Conservation (phyloP, 1,140 invertebrate genomes). For the Himalopsyche phryganea region DNA sequence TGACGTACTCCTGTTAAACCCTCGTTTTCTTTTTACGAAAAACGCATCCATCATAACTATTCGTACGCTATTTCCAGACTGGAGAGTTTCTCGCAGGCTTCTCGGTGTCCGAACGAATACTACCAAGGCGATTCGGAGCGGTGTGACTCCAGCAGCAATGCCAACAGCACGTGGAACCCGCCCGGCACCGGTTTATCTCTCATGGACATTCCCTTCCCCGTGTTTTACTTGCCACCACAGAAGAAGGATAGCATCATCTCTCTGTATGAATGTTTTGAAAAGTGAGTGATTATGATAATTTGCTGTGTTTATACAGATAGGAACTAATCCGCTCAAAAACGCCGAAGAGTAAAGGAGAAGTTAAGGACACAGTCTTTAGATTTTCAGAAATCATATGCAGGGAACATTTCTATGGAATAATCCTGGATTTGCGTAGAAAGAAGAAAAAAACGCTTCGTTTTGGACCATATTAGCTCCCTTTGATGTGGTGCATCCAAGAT, state of each 20-base stretch:
- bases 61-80: slow-evolving; percentile 37
- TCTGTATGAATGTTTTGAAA: slow-evolving; percentile 57
- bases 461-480: background rate
- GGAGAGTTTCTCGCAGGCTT: slow-evolving; percentile 65
- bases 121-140: slow-evolving; percentile 49
- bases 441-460: background rate
- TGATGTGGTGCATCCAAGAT: too few species aligned
- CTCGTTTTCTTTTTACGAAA: too few species aligned
- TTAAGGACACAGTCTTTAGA: slow-evolving; percentile 5
- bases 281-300: slow-evolving; percentile 37
- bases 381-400: slow-evolving; percentile 1
- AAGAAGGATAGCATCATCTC: slow-evolving; percentile 53
- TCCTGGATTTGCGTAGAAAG: background rate
- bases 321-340: background rate
- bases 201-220: slow-evolving; percentile 78
- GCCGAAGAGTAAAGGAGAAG: background rate
- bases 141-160: slow-evolving; percentile 37
- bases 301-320: background rate
- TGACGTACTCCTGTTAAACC: too few species aligned
- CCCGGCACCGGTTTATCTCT: slow-evolving; percentile 69
- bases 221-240: slow-evolving; percentile 68
- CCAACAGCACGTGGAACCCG: slow-evolving; percentile 70
- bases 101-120: slow-evolving; percentile 78
- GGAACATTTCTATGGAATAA: background rate
- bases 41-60: too few species aligned